These are phyloP conservation scores for Orbicella faveolata DNA, from an alignment of 64 coral and sea anemone genomes.

Conservation along the genomic window DNA sequence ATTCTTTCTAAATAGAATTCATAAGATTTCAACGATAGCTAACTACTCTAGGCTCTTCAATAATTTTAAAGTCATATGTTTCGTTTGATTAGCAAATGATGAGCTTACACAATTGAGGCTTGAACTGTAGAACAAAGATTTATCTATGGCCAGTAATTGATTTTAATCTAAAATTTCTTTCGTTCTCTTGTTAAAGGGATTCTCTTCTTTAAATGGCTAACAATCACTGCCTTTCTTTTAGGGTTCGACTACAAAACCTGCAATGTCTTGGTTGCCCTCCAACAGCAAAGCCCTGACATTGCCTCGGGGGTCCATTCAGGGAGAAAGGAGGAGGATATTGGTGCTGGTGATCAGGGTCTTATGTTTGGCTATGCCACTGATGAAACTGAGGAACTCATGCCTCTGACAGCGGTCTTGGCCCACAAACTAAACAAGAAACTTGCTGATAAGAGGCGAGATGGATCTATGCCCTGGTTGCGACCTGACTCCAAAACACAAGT, in stretches of 20 bases:
- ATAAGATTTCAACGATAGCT: no score
- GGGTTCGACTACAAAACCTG: conserved; percentile 99
- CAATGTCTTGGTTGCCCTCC: conserved; percentile 93
- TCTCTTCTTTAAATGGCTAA: no score
- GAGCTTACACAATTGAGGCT: no score
- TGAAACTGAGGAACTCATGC: conserved; percentile 98
- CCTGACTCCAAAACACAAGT: conserved; percentile 99
- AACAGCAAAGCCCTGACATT: conserved; percentile 96
- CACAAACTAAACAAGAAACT: conserved; percentile 87
- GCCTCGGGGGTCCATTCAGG: conserved; percentile 86
- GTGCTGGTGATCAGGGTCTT: conserved; percentile 95
- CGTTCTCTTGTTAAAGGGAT: no score
- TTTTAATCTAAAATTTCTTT: no score
- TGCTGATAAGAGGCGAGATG: conserved; percentile 81
- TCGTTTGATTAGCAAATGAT: no score
- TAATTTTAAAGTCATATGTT: no score
- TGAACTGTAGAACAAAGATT: no score
- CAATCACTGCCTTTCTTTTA: not conserved
- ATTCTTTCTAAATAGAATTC: no score
- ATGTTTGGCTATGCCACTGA: conserved; percentile 99
- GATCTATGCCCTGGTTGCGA: conserved; percentile 82
- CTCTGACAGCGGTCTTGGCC: conserved; percentile 86
- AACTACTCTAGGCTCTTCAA: no score
- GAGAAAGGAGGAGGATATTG: conserved; percentile 86
- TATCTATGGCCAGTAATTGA: no score